These are phyloP conservation scores for Entomyzon cyanotis DNA, from an alignment of 2,113 vertebrate genomes.

Conservation along the genomic window DNA sequence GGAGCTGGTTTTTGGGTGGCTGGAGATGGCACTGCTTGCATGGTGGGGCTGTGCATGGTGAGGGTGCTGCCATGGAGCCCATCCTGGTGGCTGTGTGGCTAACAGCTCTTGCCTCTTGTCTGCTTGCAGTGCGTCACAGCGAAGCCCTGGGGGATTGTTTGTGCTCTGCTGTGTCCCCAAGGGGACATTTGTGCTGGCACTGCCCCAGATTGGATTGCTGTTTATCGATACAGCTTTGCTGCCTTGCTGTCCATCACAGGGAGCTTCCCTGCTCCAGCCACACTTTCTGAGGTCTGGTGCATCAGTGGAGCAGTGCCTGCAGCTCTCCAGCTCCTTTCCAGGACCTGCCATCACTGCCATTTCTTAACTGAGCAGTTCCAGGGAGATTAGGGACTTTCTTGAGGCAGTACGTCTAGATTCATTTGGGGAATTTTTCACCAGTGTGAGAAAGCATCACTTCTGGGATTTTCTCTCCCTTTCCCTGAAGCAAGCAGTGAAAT, in stretches of 20 bases:
- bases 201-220: background rate
- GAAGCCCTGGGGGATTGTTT: background rate
- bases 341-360: background rate
- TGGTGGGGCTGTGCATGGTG: background rate
- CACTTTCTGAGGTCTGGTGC: accelerated
- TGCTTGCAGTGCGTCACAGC: background rate
- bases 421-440: background rate
- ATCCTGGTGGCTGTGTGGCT: background rate
- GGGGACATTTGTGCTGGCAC: background rate
- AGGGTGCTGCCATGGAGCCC: background rate
- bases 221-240: accelerated
- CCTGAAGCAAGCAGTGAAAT: background rate
- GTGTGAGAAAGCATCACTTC: accelerated
- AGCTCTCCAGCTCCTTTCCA: background rate
- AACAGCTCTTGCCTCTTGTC: background rate
- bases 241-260: background rate
- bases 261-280: accelerated
- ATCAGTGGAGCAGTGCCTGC: background rate
- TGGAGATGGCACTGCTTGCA: background rate
- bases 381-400: background rate
- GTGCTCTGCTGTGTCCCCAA: background rate
- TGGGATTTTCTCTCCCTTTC: background rate
- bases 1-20: accelerated
- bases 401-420: background rate
- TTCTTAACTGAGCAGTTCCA: background rate